A percentile compares a stretch with the other conserved stretches of the same genome.
These are phyloP conservation scores for Paradisaea rubra DNA, from an alignment of 2,113 vertebrate species.

Conservation along the genomic window DNA sequence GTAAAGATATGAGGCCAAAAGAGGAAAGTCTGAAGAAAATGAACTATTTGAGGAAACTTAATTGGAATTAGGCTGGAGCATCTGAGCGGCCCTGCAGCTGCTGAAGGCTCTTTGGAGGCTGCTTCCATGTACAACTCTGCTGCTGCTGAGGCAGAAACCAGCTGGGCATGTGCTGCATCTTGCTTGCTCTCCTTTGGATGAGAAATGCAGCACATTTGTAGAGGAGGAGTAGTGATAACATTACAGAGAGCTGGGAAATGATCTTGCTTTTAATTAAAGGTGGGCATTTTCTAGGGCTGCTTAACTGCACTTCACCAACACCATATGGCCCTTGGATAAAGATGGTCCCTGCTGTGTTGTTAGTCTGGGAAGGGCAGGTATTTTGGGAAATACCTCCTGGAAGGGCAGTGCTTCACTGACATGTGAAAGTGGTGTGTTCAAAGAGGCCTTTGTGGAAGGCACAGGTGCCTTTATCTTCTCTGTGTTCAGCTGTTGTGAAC, in stretches of 20 bases:
- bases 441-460: neutral
- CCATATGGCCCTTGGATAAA: rapidly evolving
- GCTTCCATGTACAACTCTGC: neutral
- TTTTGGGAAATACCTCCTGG: neutral
- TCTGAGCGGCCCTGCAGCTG: neutral
- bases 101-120: neutral
- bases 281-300: neutral
- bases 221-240: neutral
- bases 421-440: neutral
- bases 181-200: neutral
- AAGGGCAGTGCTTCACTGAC: neutral
- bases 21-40: neutral
- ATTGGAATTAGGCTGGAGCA: neutral
- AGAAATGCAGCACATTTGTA: rapidly evolving
- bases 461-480: neutral
- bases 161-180: neutral
- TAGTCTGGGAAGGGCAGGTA: neutral
- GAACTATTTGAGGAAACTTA: neutral
- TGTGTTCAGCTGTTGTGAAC: neutral
- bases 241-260: neutral
- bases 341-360: neutral
- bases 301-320: neutral
- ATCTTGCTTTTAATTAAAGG: neutral
- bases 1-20: neutral
- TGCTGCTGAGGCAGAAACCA: neutral